Base-by-base conservation (phyloP, 2,888 invertebrate species). In the Dioctria linearis region DNA sequence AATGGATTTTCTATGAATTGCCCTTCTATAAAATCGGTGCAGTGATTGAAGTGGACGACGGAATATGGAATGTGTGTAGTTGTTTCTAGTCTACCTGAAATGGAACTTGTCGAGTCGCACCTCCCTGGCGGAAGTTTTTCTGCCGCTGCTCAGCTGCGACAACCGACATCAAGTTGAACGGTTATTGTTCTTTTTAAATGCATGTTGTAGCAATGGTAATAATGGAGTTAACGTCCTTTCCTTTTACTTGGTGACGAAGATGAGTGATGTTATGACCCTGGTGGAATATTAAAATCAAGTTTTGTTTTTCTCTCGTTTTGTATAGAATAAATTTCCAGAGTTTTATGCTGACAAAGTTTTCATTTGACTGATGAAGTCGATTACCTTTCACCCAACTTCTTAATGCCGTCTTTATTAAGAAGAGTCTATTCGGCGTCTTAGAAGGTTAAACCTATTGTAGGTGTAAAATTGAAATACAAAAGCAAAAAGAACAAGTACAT, bases 181-280 rank as follows among this genome's bases (percentile, higher is more conserved):
- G 54, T 54, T 54, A n/a, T 11, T 54, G 54, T 54, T 8, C n/a
- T n/a, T 54, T 54, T 11, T 8, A 54, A 54, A 4, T 25, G 25
- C 25, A 25, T 25, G 25, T 25, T 25, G 25, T 25, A 2, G 25
- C 11, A 4, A 11, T 54, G 54, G 11, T 54, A 11, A 61, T 6
- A 61, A 61, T 3, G 37, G 37, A 25, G 61, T 61, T 61, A 61
- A 61, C 61, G 25, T 61, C 61, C 61, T 61, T 61, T 61, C 37
- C 61, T 61, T 39, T 61, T 61, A 25, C 61, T 13, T 61, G 61
- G n/a, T 61, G 37, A 39, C 39, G 4, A 37, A 25, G 5, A 37
- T 61, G 61, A 39, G n/a, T 25, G 61, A n/a, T 61, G 61, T 25
- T 25, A 25, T 61, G 25, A 25, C 25, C 25, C 25, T 25, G 25